phyloP scores from a whole-genome alignment of 1,140 invertebrate genomes.

The Zaprionus ghesquierei region DNA sequence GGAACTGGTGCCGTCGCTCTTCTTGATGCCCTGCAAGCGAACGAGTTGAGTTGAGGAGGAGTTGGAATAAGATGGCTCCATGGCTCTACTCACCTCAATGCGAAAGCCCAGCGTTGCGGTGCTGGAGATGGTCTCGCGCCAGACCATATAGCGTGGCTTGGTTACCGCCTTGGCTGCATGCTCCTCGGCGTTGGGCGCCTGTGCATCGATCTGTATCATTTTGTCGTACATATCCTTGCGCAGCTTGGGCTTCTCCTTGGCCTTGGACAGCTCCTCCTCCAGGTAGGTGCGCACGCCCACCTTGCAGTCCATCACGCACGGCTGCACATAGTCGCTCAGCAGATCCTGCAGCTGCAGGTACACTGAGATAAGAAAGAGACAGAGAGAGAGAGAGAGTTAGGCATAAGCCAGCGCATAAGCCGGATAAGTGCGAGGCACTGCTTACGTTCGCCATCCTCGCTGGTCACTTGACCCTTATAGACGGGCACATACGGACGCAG shows the following conservation, averaged over 20 bases:
- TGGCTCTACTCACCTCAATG: constrained; percentile 88
- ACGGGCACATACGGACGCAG: constrained; percentile 94
- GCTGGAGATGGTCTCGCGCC: constrained; percentile 98
- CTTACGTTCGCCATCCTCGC: constrained; percentile 92
- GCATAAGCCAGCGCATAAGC: background rate
- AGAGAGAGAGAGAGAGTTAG: background rate
- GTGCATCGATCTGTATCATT: constrained; percentile 97
- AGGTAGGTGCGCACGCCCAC: constrained; percentile 97
- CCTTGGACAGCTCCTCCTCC: constrained; percentile 96
- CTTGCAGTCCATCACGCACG: constrained; percentile 98
- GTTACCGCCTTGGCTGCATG: constrained; percentile 94
- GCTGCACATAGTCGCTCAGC: constrained; percentile 93
- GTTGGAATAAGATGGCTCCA: background rate
- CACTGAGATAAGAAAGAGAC: constrained; percentile 58
- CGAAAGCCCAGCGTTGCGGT: constrained; percentile 97
- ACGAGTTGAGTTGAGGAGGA: no score
- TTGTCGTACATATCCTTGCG: constrained; percentile 99
- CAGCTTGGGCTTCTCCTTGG: constrained; percentile 96
- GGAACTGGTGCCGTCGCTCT: constrained; percentile 92
- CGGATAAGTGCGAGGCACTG: no score
- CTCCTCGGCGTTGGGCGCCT: constrained; percentile 95
- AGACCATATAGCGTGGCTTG: constrained; percentile 98
- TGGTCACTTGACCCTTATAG: constrained; percentile 92
- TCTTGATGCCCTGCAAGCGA: constrained; percentile 89
- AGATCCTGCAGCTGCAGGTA: constrained; percentile 97